These are phyloP conservation scores for Hemistola chrysoprasaria DNA, from an alignment of 2,888 invertebrate genomes.

Conservation along the genomic window DNA sequence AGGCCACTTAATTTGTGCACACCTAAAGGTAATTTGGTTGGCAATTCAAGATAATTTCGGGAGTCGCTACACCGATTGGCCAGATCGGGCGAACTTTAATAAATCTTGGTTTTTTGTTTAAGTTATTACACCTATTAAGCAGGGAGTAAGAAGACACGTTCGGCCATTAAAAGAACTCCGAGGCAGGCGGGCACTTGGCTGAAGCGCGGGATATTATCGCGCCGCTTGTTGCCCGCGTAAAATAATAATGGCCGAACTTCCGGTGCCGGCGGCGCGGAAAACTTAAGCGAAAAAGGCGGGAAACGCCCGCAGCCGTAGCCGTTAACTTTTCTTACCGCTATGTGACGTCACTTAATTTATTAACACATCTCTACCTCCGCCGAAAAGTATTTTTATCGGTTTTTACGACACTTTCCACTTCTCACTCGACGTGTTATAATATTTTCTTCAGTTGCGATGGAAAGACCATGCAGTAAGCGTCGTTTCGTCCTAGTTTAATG, in stretches of 20 bases:
- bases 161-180: slow-evolving; percentile 70
- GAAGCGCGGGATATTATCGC: slow-evolving; percentile 80
- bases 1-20: slow-evolving; percentile 7
- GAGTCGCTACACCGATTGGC: slow-evolving; percentile 33
- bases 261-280: slow-evolving; percentile 81
- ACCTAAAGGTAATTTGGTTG: slow-evolving; percentile 20
- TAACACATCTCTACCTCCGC: slow-evolving; percentile 70
- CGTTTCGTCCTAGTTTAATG: too few species aligned
- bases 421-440: slow-evolving; percentile 55
- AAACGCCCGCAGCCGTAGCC: slow-evolving; percentile 72
- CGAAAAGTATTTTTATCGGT: slow-evolving; percentile 52
- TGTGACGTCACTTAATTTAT: slow-evolving; percentile 82
- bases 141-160: slow-evolving; percentile 78
- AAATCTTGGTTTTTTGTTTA: slow-evolving; percentile 70
- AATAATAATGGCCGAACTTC: slow-evolving; percentile 83
- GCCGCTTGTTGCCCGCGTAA: slow-evolving; percentile 83
- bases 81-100: slow-evolving; percentile 49
- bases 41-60: slow-evolving; percentile 25
- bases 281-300: slow-evolving; percentile 77
- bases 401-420: slow-evolving; percentile 67
- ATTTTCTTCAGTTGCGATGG: slow-evolving; percentile 36
- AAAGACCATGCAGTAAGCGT: too few species aligned
- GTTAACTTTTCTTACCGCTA: slow-evolving; percentile 72
- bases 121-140: slow-evolving; percentile 80
- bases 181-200: slow-evolving; percentile 51